Evolutionary conservation across 1,140 invertebrate genomes (phyloP), one percentile per base, ranked within the genome.

Genomic region (Bombus terrestris): DNA sequence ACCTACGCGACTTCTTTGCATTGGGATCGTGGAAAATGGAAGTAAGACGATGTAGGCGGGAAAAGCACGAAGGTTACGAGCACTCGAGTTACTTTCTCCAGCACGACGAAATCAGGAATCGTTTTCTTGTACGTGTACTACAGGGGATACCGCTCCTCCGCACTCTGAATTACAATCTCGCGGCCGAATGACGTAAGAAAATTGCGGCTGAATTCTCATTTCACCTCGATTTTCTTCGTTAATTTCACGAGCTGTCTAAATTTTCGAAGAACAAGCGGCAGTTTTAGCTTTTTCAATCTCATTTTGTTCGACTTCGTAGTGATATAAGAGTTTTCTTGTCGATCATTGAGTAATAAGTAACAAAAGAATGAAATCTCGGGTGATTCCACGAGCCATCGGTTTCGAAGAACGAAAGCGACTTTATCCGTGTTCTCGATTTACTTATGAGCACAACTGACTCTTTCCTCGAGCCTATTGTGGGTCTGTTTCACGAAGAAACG

Each of bases 21-120:
- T 66, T n/a, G n/a, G 3, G 22, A n/a, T 43, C n/a, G 37, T 25
- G 75, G 71, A 68, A 86, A 86, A 86, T 73, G 72, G 72, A 73
- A 82, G 71, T 57, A 66, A 86, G 41, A 59, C 47, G 41, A 32
- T 25, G 80, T 75, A 25, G 80, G 82, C 32, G 47, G 64, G 80
- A 69, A 75, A 81, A 76, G 18, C 32, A 57, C 47, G 84, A 81
- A 82, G 84, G 84, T 86, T 86, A 81, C 32, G 37, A 75, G 41
- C 41, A 9, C 28, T 35, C 37, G 22, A 41, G n/a, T 68, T 13
- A 85, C 84, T 85, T 85, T 85, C 84, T 81, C 71, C 53, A 15
- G 1, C n/a, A 62, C 69, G 35, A 81, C 71, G 57, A 74, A 85
- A 66, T 69, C 73, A 69, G 41, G 18, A 83, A 76, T 57, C n/a